Evolutionary conservation across 2,797 vertebrate species (phyloP), one percentile per base, ranked within the genome.

Genomic region (Protonibea diacanthus): DNA sequence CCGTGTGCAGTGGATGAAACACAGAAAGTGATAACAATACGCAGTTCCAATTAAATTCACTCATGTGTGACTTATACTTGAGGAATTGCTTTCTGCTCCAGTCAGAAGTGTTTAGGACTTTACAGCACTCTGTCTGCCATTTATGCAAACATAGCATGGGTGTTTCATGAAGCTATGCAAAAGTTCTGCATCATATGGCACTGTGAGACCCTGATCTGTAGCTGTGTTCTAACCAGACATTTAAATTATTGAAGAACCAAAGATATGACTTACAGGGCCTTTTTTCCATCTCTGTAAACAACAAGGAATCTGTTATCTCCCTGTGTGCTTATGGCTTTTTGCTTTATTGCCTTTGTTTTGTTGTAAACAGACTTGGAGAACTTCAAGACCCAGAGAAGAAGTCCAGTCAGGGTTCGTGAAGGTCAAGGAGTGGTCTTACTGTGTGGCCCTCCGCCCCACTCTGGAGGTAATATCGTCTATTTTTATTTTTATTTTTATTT

Each of bases 381-480:
- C 91, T 99, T 99, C 94, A 97, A 98, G 92, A 96, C 96, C 6
- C 95, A 97, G 81, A 96, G 93, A 2, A 95, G 98, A 91, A 99
- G 95, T 94, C 97, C 96, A 0, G 98, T 99, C 77, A 97, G 96
- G 0, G 98, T 99, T 17, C 97, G 98, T 6, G 97, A 97, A 82
- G 98, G 98, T 76, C 98, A 99, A 92, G 98, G 98, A 66, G 97
- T 99, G 92, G 98, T 99, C 42, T 92, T 99, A 56, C 94, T 99
- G 15, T 99, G 98, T 7, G 98, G 97, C 4, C 97, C 98, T 0
- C 98, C 98, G 0, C 93, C 96, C 0, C 96, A 99, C 86, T 96
- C 97, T 14, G 97, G 97, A 97, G 98, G 98, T 99, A 95, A 92
- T 87, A 57, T 12, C 5, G 14, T 51, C 6, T 56, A 6, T 52